Evolutionary conservation across 2,113 vertebrate species (phyloP).

Genomic region (Bothrops jararaca): DNA sequence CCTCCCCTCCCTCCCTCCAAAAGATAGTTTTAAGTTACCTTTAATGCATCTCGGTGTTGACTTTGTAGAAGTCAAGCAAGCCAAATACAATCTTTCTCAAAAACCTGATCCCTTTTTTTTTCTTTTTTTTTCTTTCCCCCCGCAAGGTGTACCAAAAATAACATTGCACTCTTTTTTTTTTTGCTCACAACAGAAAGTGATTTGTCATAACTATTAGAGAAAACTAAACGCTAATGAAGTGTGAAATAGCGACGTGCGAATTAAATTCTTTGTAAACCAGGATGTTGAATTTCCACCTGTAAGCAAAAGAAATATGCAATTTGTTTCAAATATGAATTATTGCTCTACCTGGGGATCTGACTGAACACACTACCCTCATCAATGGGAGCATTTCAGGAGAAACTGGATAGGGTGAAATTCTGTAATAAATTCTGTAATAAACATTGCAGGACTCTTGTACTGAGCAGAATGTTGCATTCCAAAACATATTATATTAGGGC

Average conservation of each 20-base stretch:
- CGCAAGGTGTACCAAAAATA: not conserved
- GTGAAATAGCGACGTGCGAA: slow-evolving; percentile 2
- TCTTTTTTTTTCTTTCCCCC: not conserved
- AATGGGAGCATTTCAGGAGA: not conserved
- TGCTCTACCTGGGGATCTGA: not conserved
- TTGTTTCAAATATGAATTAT: not conserved
- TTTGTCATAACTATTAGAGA: slow-evolving; percentile 9
- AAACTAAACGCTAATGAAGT: slow-evolving; percentile 10
- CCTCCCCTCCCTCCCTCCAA: not conserved
- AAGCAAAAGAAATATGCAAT: not conserved
- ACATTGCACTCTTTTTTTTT: not conserved
- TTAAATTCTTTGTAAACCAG: slow-evolving; percentile 5
- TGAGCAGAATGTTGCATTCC: not conserved
- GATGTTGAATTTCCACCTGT: not conserved
- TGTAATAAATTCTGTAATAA: too few relatives aligned
- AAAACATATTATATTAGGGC: not conserved
- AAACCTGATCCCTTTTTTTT: not conserved
- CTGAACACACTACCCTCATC: not conserved
- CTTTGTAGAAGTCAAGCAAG: not conserved
- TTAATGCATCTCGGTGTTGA: not conserved
- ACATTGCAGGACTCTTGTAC: too few relatives aligned
- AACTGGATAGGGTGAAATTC: not conserved
- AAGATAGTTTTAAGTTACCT: not conserved
- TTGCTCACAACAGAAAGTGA: not conserved
- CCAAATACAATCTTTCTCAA: not conserved